phyloP scores from a whole-genome alignment of 2,888 invertebrate species.

The Scaptomyza reducta region DNA sequence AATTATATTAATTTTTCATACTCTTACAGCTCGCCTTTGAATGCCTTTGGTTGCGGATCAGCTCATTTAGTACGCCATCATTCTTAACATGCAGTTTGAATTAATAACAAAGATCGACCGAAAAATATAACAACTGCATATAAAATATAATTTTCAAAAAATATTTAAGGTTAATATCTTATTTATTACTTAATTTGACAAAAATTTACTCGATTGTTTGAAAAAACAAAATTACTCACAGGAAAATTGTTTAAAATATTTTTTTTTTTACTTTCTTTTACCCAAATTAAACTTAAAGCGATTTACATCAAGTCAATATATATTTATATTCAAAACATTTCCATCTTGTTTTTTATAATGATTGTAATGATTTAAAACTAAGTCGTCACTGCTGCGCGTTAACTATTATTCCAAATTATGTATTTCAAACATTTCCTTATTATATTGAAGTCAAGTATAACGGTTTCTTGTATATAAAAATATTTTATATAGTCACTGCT shows the following conservation, averaged over 20 bases:
- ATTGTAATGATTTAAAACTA: too few relatives aligned
- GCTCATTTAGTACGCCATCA: not conserved
- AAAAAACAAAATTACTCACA: too few relatives aligned
- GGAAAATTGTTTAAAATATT: too few relatives aligned
- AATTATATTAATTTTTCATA: not conserved
- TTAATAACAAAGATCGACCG: not conserved
- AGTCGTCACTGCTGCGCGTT: not conserved
- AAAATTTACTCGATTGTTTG: too few relatives aligned
- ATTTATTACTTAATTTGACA: too few relatives aligned
- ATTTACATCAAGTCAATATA: too few relatives aligned
- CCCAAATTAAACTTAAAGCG: too few relatives aligned
- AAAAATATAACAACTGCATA: not conserved
- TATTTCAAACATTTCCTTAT: conserved; percentile 4
- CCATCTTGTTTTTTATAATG: too few relatives aligned
- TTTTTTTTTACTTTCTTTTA: too few relatives aligned
- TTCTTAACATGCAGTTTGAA: not conserved
- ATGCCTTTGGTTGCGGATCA: not conserved
- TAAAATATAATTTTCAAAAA: too few relatives aligned
- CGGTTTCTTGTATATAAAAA: conserved; percentile 22
- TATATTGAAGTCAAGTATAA: conserved; percentile 8
- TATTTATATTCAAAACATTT: too few relatives aligned
- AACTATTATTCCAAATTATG: conserved; percentile 13
- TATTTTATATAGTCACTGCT: conserved; percentile 15
- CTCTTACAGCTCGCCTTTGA: not conserved
- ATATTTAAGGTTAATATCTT: too few relatives aligned